A percentile compares a stretch with the other conserved stretches of the same genome.
phyloP scores from a whole-genome alignment of 2,113 vertebrate genomes.

The Bostrychus sinensis region DNA sequence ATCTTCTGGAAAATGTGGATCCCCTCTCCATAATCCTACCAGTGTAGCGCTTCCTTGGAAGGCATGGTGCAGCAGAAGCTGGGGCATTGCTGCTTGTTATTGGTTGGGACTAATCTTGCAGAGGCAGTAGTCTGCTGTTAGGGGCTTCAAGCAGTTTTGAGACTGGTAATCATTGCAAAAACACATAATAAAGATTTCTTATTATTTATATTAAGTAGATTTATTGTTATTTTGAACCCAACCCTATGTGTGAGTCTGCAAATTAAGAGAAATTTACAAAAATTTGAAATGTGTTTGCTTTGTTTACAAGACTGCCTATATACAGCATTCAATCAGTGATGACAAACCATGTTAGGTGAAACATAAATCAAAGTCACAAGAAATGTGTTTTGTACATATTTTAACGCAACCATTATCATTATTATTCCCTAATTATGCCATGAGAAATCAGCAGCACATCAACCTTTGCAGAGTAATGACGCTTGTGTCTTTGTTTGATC shows the following conservation, averaged over 20 bases:
- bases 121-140: conserved; percentile 66
- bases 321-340: conserved; percentile 28
- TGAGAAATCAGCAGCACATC: conserved; percentile 49
- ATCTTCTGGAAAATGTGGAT: conserved; percentile 44
- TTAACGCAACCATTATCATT: background rate
- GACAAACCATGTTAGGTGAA: conserved; percentile 13
- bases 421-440: conserved; percentile 8
- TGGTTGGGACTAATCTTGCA: conserved; percentile 63
- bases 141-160: conserved; percentile 64
- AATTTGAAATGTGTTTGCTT: background rate
- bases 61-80: conserved; percentile 50
- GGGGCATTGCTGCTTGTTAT: conserved; percentile 66
- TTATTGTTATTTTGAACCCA: background rate
- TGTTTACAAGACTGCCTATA: too few species aligned
- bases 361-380: background rate
- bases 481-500: conserved; percentile 61
- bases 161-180: conserved; percentile 40
- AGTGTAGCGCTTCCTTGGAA: conserved; percentile 63
- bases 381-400: background rate
- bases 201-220: conserved; percentile 30
- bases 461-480: conserved; percentile 48
- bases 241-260: background rate
- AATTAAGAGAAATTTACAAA: conserved; percentile 15
- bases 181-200: conserved; percentile 14
- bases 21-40: conserved; percentile 59